Evolutionary conservation across 1,140 invertebrate species (phyloP).

Genomic region (Trichoplusia ni): DNA sequence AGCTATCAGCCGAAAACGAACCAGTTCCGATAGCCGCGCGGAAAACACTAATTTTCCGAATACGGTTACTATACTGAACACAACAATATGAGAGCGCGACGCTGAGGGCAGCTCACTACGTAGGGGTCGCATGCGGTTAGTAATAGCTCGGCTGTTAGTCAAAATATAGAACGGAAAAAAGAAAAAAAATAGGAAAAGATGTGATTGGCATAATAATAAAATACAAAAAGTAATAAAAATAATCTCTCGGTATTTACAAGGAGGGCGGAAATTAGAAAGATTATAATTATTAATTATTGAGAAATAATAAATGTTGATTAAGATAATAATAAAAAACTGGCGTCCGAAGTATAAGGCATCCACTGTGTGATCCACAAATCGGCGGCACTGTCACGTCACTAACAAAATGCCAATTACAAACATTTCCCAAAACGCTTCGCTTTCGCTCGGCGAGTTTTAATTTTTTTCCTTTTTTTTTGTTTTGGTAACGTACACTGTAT

Average conservation of each 20-base stretch:
- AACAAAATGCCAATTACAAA: slow-evolving; percentile 78
- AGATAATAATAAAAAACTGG: slow-evolving; percentile 54
- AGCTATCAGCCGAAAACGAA: slow-evolving; percentile 62
- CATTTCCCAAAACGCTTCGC: slow-evolving; percentile 55
- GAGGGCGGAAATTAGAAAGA: slow-evolving; percentile 42
- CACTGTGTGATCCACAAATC: slow-evolving; percentile 56
- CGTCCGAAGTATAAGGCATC: slow-evolving; percentile 57
- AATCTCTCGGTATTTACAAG: slow-evolving; percentile 65
- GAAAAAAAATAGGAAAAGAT: slow-evolving; percentile 60
- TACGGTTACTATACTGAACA: slow-evolving; percentile 4
- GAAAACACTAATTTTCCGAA: slow-evolving; percentile 52
- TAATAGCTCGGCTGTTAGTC: slow-evolving; percentile 41
- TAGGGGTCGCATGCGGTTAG: slow-evolving; percentile 77
- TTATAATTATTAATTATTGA: slow-evolving; percentile 36
- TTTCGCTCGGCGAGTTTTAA: slow-evolving; percentile 35
- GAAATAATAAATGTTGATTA: slow-evolving; percentile 41
- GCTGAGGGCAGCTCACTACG: too few species aligned
- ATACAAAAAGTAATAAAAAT: slow-evolving; percentile 52
- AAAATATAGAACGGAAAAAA: slow-evolving; percentile 40
- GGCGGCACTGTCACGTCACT: slow-evolving; percentile 71
- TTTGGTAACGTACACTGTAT: slow-evolving; percentile 69
- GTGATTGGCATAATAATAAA: slow-evolving; percentile 75
- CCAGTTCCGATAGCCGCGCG: slow-evolving; percentile 38
- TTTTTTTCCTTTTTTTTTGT: slow-evolving; percentile 47
- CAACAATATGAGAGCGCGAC: too few species aligned